Percentiles rank a stretch among this genome's conserved stretches.
Conservation (phyloP, 2,797 vertebrate species). For the Margarornis squamiger region DNA sequence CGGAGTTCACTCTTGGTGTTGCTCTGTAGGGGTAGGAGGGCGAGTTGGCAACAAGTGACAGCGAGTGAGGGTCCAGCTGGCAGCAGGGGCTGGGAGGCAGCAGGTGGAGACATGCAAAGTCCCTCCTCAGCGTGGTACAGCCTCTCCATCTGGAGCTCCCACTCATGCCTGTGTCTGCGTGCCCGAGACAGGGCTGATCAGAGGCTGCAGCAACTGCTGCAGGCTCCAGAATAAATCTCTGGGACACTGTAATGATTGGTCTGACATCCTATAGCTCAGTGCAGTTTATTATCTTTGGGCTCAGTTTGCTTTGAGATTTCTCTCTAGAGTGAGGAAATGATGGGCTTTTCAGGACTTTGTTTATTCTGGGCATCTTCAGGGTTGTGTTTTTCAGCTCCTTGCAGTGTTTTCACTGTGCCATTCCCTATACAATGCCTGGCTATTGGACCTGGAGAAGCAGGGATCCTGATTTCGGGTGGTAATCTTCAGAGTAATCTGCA, state of each 20-base stretch:
- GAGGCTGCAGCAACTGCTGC: neutral
- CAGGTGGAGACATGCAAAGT: neutral
- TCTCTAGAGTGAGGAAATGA: neutral
- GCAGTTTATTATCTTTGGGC: neutral
- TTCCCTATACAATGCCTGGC: neutral
- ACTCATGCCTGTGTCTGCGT: neutral
- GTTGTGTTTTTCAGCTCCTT: neutral
- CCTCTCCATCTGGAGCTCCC: conserved; percentile 48
- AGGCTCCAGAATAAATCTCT: neutral
- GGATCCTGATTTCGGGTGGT: neutral
- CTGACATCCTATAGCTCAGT: neutral
- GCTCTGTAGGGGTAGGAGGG: neutral
- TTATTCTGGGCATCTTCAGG: neutral
- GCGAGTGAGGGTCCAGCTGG: neutral
- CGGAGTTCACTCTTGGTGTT: neutral
- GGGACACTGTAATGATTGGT: neutral
- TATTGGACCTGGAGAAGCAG: neutral
- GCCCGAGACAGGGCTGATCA: neutral
- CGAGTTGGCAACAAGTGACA: neutral
- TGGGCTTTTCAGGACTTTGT: neutral
- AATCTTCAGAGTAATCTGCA: neutral
- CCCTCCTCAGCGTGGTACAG: neutral
- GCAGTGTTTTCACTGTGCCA: neutral
- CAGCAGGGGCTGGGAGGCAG: neutral
- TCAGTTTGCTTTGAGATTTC: neutral